Evolutionary conservation across 2,797 vertebrate genomes (phyloP), one percentile per base, ranked within the genome.

Genomic region (Enoplosus armatus): DNA sequence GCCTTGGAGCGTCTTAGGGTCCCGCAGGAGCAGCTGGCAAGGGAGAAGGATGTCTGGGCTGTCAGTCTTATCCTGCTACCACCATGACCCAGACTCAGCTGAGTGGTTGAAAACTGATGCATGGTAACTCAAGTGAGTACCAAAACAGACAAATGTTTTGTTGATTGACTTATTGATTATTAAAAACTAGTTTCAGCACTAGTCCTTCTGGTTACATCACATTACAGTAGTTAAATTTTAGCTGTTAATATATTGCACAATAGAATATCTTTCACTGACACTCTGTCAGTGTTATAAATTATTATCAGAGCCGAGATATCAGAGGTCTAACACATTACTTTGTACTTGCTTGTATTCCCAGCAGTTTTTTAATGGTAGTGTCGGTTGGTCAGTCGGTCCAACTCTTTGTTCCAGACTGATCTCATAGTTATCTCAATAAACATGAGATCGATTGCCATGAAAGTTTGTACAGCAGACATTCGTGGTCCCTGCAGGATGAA

Each of bases 1-100:
- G 63, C 51, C 53, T 35, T 43, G 24, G 67, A 77, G 26, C 0
- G 20, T 56, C 43, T 58, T 3, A 12, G 43, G 41, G 50, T 77
- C 43, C 47, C 65, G 51, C 24, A 27, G 51, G 72, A 65, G 58
- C 9, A 31, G 64, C 15, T 55, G 27, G 72, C 33, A 24, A 26
- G 35, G 39, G 69, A 60, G 65, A 14, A 45, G 3, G 26, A 29
- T 60, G n/a, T 60, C 37, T 26, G 41, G 16, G 33, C 31, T 58
- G 12, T 37, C 61, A 65, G n/a, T 47, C 24, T 56, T 33, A 33
- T 26, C 18, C 31, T 54, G 66, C 60, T 18, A 15, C 37, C 31
- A 45, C 41, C 31, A 29, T 18, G 5, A 63, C 33, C 24, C 24
- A n/a, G n/a, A 65, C 43, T 14, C 15, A 26, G 59, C 12, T 33